Evolutionary conservation across 2,797 vertebrate species (phyloP).

Genomic region (Knipowitschia caucasica): DNA sequence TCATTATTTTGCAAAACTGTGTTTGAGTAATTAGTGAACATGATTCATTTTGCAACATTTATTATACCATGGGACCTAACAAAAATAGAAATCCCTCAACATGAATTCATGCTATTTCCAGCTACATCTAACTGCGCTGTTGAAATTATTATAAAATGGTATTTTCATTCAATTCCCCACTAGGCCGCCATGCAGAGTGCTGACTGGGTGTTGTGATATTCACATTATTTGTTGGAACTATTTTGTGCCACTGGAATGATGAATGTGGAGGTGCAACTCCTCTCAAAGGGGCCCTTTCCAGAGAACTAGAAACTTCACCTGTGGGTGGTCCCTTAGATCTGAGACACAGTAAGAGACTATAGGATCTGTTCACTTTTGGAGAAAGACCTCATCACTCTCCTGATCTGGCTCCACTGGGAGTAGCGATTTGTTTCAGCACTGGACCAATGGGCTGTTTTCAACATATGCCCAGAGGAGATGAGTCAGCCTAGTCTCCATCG

Average conservation of each 20-base stretch:
- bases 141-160: constrained; percentile 42
- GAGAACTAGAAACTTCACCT: constrained; percentile 56
- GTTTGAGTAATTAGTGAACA: too few relatives aligned
- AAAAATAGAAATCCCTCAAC: constrained; percentile 21
- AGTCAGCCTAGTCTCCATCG: constrained; percentile 51
- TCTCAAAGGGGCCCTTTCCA: constrained; percentile 47
- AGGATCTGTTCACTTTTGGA: constrained; percentile 58
- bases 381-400: constrained; percentile 62
- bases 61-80: constrained; percentile 21
- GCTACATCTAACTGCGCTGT: constrained; percentile 36
- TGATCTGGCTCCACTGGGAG: constrained; percentile 55
- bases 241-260: constrained; percentile 63
- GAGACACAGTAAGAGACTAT: constrained; percentile 51
- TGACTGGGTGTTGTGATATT: constrained; percentile 67
- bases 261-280: constrained; percentile 57
- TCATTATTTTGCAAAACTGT: too few relatives aligned
- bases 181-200: constrained; percentile 54
- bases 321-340: constrained; percentile 65
- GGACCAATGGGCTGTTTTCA: constrained; percentile 51
- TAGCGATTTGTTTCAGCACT: constrained; percentile 61
- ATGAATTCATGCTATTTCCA: constrained; percentile 45
- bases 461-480: constrained; percentile 54
- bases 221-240: constrained; percentile 55
- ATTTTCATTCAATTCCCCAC: constrained; percentile 37
- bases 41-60: not conserved